A percentile compares a stretch with the other conserved stretches of the same genome.
Conservation (phyloP, 2,888 invertebrate genomes). For the Drosophila austrosaltans region DNA sequence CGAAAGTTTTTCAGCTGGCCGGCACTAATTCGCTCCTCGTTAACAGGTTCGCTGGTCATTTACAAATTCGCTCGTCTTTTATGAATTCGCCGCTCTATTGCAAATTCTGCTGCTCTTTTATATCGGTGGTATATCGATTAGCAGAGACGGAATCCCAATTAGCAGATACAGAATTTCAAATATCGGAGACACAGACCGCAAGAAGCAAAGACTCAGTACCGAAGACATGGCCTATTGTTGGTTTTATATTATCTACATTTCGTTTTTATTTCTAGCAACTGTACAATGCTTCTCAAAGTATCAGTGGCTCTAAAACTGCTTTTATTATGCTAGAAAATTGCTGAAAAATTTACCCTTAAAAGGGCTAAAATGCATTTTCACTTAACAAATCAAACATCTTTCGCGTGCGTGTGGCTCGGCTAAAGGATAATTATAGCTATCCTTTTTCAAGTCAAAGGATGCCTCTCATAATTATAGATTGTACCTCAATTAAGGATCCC, state of each 20-base stretch:
- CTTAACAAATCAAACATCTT: conserved; percentile 6
- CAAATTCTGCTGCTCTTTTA: no score
- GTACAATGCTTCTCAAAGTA: neutral
- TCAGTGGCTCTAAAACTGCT: neutral
- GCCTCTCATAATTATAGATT: neutral
- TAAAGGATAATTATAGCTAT: neutral
- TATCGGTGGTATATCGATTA: no score
- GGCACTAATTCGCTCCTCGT: neutral
- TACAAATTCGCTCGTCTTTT: no score
- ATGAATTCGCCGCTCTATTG: no score
- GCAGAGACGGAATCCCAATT: no score
- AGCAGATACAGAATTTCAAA: no score
- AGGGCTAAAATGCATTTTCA: neutral
- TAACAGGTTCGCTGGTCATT: no score
- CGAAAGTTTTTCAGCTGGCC: neutral
- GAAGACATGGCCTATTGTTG: no score
- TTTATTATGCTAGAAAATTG: neutral
- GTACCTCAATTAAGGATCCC: neutral
- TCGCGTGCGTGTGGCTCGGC: neutral
- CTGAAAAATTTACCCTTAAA: neutral
- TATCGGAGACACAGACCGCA: no score
- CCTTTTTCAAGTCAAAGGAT: neutral
- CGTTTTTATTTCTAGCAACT: neutral
- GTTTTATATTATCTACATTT: no score
- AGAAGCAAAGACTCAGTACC: no score